Base-by-base conservation (phyloP, 2,797 vertebrate species). In the Diceros bicornis region DNA sequence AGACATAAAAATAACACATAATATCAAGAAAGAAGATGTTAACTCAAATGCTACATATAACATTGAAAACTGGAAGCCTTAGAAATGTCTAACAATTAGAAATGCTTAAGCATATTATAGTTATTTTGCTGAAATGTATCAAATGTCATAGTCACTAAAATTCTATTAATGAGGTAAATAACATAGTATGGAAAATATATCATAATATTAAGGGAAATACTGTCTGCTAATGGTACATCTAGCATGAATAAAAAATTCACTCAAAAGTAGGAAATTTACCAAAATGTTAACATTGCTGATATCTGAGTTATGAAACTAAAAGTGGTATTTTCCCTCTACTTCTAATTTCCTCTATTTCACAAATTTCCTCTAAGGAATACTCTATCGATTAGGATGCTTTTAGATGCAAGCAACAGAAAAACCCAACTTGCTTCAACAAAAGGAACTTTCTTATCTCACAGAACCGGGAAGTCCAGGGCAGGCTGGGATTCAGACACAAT, bases 11-110 rank as follows among this genome's bases (percentile, higher is more conserved):
- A 72, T 14, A 57, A 9, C 64, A 71, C 2, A 57, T 32, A 89
- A 83, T 27, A 61, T 34, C 41, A 82, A 81, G 27, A 27, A 91
- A 93, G 59, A 68, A 72, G 87, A 78, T 27, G 3, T 62, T 27
- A 90, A 61, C 8, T 66, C 4, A 1, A 77, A 11, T n/a, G 25
- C 32, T 37, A 23, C 18, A 71, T 1, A 13, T 7, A 69, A 50
- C 6, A 55, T 29, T 47, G 21, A 86, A 34, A 72, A 57, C 17
- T 74, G 44, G 17, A 83, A 78, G 55, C 74, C 94, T 72, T 0
- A 68, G 27, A 47, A 61, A 37, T 34, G 61, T 27, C 41, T 57
- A 77, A 78, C 44, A 91, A 74, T 21, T 84, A 50, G 50, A 95
- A 91, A 84, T 29, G 11, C 21, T 37, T 75, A 21, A 25, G 57